Evolutionary conservation across 2,113 vertebrate species (phyloP), one percentile per base, ranked within the genome.

Genomic region (Phocoena phocoena): DNA sequence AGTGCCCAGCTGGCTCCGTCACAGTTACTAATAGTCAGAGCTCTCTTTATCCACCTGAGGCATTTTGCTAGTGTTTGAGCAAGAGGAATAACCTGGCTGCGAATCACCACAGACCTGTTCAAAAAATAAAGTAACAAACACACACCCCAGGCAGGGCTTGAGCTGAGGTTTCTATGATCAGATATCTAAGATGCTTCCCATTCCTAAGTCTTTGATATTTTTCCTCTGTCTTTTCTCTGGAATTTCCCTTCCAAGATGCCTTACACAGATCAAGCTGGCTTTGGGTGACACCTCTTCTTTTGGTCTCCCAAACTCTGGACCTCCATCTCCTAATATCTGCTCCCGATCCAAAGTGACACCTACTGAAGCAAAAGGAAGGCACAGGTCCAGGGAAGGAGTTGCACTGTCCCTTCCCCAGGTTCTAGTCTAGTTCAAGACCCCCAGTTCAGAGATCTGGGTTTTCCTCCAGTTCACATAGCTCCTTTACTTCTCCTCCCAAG

Each of bases 191-290:
- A 92, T 76, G 62, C 10, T 68, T 95, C 68, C 65, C 89, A 93
- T 90, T 81, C 87, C 67, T 89, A 70, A 50, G 17, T n/a, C 53
- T 67, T 76, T 67, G 83, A 68, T 88, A 31, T 17, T 94, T 76
- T 92, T 82, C 77, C 65, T 87, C 8, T 31, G 67, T 63, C 63
- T 92, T 96, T 71, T n/a, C 28, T 44, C 68, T 89, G 73, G 41
- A 83, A 71, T 95, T 85, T 68, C 80, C 90, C 93, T 82, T 96
- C n/a, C 23, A n/a, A 38, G 58, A 77, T 14, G n/a, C 85, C 77
- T 93, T 73, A 67, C 63, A 79, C 2, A 1, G 79, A 77, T 0
- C 71, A 53, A 67, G 50, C 38, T 23, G 11, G 28, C n/a, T 62
- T 26, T 0, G 36, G 3, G 9, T 74, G 73, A 71, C 58, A 71